Evolutionary conservation across 2,113 vertebrate species (phyloP).

Genomic region (Ceyx melanurus): DNA sequence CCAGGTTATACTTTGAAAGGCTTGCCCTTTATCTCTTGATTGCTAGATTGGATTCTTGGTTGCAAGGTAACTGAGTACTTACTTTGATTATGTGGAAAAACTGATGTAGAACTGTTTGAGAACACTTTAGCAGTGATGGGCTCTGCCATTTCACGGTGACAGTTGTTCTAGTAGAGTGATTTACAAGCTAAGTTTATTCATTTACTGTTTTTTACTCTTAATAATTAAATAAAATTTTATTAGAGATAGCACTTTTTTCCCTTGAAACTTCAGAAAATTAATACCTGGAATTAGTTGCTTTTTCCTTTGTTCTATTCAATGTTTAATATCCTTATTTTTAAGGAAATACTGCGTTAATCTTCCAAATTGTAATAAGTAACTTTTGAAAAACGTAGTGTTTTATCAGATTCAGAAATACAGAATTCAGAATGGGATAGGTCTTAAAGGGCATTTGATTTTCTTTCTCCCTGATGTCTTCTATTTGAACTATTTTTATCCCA

Average conservation of each 20-base stretch:
- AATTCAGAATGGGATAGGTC: conserved; percentile 27
- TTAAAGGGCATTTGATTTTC: conserved; percentile 3
- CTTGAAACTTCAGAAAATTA: not conserved
- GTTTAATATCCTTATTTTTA: not conserved
- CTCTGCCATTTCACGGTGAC: not conserved
- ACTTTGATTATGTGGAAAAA: not conserved
- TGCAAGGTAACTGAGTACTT: not conserved
- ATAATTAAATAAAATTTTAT: too few species aligned
- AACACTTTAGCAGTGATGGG: not conserved
- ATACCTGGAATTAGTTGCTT: not conserved
- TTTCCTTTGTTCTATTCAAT: not conserved
- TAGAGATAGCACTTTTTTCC: not conserved
- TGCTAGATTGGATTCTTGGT: not conserved
- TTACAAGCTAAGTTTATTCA: not conserved
- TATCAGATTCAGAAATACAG: conserved; percentile 29
- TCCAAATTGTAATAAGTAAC: not conserved
- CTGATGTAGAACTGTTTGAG: not conserved
- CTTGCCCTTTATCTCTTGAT: not conserved
- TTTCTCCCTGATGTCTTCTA: not conserved
- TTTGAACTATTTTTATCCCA: conserved; percentile 57
- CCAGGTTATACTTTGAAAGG: not conserved
- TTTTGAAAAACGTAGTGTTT: conserved; percentile 12
- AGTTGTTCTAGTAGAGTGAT: conserved; percentile 1
- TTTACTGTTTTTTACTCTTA: not conserved
- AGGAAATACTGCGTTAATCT: not conserved